phyloP scores from a whole-genome alignment of 2,113 vertebrate species.

The Ranitomeya imitator region DNA sequence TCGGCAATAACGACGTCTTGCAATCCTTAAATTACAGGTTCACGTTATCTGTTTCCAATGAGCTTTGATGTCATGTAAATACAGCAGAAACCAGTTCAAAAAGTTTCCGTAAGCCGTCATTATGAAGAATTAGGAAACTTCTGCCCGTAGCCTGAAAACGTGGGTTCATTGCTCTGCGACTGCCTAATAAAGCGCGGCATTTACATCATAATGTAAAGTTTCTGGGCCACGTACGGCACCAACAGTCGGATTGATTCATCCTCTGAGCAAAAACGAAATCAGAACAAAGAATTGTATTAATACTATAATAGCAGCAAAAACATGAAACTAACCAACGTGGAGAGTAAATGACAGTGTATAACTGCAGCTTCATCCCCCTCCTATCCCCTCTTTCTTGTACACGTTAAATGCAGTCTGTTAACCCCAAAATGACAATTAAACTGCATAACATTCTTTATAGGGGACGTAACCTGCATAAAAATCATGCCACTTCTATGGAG shows the following conservation, averaged over 20 bases:
- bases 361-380: neutral
- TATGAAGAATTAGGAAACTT: slow-evolving; percentile 9
- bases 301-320: neutral
- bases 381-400: too few species aligned
- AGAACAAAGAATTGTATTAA: neutral
- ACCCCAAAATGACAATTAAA: too few species aligned
- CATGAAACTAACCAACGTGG: neutral
- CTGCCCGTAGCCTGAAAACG: neutral
- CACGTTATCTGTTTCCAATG: slow-evolving; percentile 32
- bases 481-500: too few species aligned
- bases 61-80: slow-evolving; percentile 42
- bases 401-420: too few species aligned
- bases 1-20: neutral
- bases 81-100: slow-evolving; percentile 19
- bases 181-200: neutral
- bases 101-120: slow-evolving; percentile 23
- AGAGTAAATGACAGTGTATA: neutral
- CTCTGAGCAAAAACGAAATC: neutral
- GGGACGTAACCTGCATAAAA: too few species aligned
- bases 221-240: neutral
- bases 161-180: neutral
- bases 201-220: neutral
- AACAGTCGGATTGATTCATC: neutral
- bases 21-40: slow-evolving; percentile 38
- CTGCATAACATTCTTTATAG: too few species aligned